A percentile compares a stretch with the other conserved stretches of the same genome.
Evolutionary conservation across 2,888 invertebrate species (phyloP).

Genomic region (Timandra comae): DNA sequence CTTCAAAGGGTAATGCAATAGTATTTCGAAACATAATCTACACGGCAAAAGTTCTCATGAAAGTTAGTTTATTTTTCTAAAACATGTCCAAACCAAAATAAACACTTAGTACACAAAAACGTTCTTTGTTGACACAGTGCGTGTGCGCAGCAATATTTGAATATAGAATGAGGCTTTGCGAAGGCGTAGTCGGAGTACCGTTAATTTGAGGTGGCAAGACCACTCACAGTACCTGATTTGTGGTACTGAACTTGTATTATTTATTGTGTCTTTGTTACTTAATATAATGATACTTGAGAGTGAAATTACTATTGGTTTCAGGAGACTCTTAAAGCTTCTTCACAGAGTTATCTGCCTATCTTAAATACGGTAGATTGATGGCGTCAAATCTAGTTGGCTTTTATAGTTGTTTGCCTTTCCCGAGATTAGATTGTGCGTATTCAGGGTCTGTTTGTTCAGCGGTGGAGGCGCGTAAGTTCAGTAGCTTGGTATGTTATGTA

Average conservation of each 20-base stretch:
- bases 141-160: constrained; percentile 52
- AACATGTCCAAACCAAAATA: constrained; percentile 9
- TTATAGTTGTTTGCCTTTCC: not conserved
- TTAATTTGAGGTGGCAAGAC: constrained; percentile 32
- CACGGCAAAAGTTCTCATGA: too few relatives aligned
- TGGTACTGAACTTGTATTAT: too few relatives aligned
- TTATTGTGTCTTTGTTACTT: too few relatives aligned
- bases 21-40: too few relatives aligned
- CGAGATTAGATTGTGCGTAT: not conserved
- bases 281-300: too few relatives aligned
- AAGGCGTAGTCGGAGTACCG: constrained; percentile 54
- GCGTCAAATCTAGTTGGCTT: not conserved
- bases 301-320: too few relatives aligned
- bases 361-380: not conserved
- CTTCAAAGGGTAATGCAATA: too few relatives aligned
- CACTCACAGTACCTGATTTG: constrained; percentile 6
- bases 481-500: too few relatives aligned
- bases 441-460: not conserved
- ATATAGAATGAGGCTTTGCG: constrained; percentile 55
- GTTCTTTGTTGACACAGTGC: constrained; percentile 47
- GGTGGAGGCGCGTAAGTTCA: constrained; percentile 14
- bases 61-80: too few relatives aligned
- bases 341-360: too few relatives aligned
- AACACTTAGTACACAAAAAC: constrained; percentile 19
- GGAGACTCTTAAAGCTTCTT: too few relatives aligned